These are phyloP conservation scores for Amphiprion percula DNA, from an alignment of 2,113 vertebrate genomes.

Conservation along the genomic window DNA sequence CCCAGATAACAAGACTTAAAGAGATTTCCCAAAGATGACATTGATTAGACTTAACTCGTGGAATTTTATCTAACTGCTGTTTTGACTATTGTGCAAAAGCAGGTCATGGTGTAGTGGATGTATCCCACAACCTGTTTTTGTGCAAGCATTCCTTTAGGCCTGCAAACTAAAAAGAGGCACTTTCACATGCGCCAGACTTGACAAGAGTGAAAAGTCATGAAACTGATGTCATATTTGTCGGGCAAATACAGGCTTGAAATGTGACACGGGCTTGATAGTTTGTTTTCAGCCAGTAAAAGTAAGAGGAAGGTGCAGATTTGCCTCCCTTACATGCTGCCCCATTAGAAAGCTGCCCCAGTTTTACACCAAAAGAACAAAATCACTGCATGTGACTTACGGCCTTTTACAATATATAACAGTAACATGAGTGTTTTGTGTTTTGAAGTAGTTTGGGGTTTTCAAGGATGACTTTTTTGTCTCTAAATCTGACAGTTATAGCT, in stretches of 20 bases:
- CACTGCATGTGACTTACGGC: no score
- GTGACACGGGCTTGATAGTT: constrained; percentile 62
- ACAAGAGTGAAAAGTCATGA: constrained; percentile 19
- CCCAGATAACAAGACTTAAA: constrained; percentile 43
- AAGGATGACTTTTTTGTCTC: no score
- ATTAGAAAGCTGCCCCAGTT: not conserved
- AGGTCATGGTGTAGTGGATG: not conserved
- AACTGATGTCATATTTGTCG: constrained; percentile 55
- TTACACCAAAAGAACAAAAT: not conserved
- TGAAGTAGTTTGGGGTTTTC: no score
- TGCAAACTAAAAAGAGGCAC: not conserved
- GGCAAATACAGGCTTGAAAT: constrained; percentile 68
- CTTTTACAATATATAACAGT: no score
- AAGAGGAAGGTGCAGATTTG: constrained; percentile 51
- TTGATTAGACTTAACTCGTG: constrained; percentile 33
- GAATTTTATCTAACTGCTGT: constrained; percentile 60
- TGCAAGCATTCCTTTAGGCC: not conserved
- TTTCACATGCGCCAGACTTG: constrained; percentile 14
- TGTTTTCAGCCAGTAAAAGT: constrained; percentile 60
- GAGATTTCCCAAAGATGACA: constrained; percentile 41
- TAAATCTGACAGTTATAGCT: not conserved
- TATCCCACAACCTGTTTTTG: not conserved
- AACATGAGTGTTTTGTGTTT: no score
- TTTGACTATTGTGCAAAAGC: constrained; percentile 18
- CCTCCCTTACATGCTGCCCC: not conserved